Evolutionary conservation across 2,797 vertebrate species (phyloP), one percentile per base, ranked within the genome.

Genomic region (Myotis vivesi): DNA sequence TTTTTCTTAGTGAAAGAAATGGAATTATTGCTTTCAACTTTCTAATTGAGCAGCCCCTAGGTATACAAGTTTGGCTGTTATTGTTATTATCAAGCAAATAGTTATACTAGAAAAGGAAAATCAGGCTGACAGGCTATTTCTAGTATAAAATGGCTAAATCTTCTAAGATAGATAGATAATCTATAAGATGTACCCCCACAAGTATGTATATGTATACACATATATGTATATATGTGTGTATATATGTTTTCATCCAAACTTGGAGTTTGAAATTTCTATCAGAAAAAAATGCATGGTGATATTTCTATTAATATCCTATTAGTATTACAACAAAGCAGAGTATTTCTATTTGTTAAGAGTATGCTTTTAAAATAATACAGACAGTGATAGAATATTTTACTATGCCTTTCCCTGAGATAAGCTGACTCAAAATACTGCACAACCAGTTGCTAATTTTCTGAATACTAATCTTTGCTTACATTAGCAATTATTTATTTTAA

Each of bases 401-500:
- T 87, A 53, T 1, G 73, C 2, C 33, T 77, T 76, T 96, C 89
- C 76, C 76, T 76, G 86, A 96, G 82, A 87, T 91, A 92, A 28
- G 13, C 68, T 96, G 0, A 8, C 25, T 81, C 79, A 92, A 72
- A 96, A 91, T 92, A 55, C 73, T 97, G 72, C 94, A 82, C 69
- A 81, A 23, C 66, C 91, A 92, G 55, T 95, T 55, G 72, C 46
- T 93, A 96, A 95, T 90, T 8, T 95, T 95, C 96, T 96, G 46
- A 69, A 79, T 77, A 57, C 71, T 93, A 96, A 94, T 30, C 30
- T 94, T 97, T 89, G 92, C 88, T 93, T 79, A 11, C 94, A 94
- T 97, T 92, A 94, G 33, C 83, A 97, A 95, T 96, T 97, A 94
- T 8, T 53, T 87, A 25, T 96, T 97, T 96, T 97, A 96, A 95